Base-by-base conservation (phyloP, 2,797 vertebrate species). In the Xenopus petersii region DNA sequence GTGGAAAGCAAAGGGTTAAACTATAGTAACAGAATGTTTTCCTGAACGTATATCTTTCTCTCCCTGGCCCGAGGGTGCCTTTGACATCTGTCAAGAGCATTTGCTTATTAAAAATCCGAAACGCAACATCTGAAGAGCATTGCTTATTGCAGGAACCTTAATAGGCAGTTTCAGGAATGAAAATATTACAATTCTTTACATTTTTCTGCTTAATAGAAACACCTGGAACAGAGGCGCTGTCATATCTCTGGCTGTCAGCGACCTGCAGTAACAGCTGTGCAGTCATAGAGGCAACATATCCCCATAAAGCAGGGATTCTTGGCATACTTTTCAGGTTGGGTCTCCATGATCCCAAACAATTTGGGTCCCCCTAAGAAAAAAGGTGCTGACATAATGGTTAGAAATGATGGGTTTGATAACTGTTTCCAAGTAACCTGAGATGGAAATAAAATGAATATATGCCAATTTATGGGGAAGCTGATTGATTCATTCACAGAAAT, bases 141-240 rank as follows among this genome's bases (percentile, higher is more conserved):
- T 67, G 58, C 70, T 77, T 48, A 72, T 67, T 70, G 51, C 49
- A 8, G 56, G 60, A 59, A 62, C 63, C 67, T 71, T 77, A 48
- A 68, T 48, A 72, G 70, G 67, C 69, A 56, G 46, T 63, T 48
- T 47, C 17, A 62, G 70, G 75, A 72, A 77, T 77, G 64, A 77
- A 77, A 77, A 77, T 77, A 73, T 73, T 63, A 56, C 64, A 77
- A 77, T 77, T 77, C 75, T 73, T 77, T 56, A 59, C 64, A 77
- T 77, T 67, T 77, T 77, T 77, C 60, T 21, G 51, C 10, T 73
- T 62, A 67, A 46, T 15, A 72, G 70, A 72, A 77, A 73, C 70
- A 77, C 75, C 75, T 77, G 75, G 58, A 77, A 64, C 30, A 55
- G 13, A 68, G 46, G 36, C 55, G 58, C 75, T 46, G 64, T 55